Conservation (phyloP, 2,113 vertebrate species). For the Elaphurus davidianus region DNA sequence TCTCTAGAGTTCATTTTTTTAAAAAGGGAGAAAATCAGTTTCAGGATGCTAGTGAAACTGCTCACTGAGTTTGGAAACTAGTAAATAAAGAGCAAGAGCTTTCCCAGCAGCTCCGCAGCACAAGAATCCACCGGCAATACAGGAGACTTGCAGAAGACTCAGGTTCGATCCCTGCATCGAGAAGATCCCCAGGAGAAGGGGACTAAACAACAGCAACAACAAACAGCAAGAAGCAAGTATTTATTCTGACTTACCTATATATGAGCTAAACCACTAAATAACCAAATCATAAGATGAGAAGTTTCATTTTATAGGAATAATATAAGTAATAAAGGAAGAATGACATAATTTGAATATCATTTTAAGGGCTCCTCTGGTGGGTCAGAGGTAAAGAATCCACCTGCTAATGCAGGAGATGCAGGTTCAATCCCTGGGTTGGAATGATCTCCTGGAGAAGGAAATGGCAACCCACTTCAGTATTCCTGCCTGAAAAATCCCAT, state of each 20-base stretch:
- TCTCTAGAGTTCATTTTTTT: neutral
- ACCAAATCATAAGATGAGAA: neutral
- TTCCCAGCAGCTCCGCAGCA: accelerated
- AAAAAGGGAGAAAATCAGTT: neutral
- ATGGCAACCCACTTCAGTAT: neutral
- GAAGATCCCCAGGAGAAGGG: neutral
- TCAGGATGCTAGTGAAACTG: neutral
- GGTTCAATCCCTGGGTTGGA: neutral
- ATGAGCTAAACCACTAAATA: neutral
- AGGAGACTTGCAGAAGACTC: neutral
- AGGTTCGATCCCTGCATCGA: neutral
- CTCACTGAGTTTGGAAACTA: neutral
- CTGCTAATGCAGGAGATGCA: neutral
- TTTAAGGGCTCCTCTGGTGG: neutral
- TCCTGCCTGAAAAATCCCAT: neutral
- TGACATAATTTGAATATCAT: neutral
- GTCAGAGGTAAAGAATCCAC: neutral
- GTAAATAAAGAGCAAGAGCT: neutral
- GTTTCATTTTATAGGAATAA: neutral
- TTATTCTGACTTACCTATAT: neutral
- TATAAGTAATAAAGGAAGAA: neutral
- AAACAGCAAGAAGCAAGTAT: neutral
- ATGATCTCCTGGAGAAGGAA: neutral
- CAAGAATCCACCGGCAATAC: neutral
- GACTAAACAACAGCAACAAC: neutral